Evolutionary conservation across 2,113 vertebrate species (phyloP), one percentile per base, ranked within the genome.

Genomic region (Menura novaehollandiae): DNA sequence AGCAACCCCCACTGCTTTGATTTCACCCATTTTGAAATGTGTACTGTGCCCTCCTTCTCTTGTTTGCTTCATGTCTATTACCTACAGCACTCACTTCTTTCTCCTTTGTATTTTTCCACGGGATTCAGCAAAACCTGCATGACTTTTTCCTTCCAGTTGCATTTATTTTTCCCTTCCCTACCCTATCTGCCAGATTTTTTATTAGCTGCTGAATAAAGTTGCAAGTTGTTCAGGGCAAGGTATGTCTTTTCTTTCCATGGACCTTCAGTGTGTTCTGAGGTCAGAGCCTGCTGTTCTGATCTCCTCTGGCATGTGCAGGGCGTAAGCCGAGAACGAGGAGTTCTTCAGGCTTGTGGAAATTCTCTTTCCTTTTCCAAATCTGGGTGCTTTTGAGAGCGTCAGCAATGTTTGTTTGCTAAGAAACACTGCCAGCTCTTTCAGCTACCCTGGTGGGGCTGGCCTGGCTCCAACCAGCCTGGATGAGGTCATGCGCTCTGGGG

Each of bases 311-410:
- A 43, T 35, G 3, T 3, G 7, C 14, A 11, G 26, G 41, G 44
- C 0, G 0, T 27, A 37, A 85, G 51, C n/a, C 0, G 0, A 47
- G 59, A 67, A 24, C 1, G 3, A 53, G 17, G 17, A 47, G 4
- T 55, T 86, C 53, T 83, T 72, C 64, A 69, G n/a, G 17, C 37
- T 27, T 35, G 28, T 37, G 73, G 39, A 87, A 93, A 67, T 85
- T 33, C 35, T 52, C 35, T 59, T 96, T 62, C 53, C 30, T 60
- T 52, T 43, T 44, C 37, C 13, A 24, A 73, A 53, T 28, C 51
- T 32, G 28, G 2, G 30, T 16, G 27, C 22, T 63, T 85, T 41
- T 13, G 17, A 82, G 27, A 66, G 8, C 1, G 11, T 19, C 33
- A 39, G 47, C 68, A 67, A 52, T 5, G 10, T 59, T 63, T 67